phyloP scores from a whole-genome alignment of 1,140 invertebrate genomes.

The Papilio dardanus region DNA sequence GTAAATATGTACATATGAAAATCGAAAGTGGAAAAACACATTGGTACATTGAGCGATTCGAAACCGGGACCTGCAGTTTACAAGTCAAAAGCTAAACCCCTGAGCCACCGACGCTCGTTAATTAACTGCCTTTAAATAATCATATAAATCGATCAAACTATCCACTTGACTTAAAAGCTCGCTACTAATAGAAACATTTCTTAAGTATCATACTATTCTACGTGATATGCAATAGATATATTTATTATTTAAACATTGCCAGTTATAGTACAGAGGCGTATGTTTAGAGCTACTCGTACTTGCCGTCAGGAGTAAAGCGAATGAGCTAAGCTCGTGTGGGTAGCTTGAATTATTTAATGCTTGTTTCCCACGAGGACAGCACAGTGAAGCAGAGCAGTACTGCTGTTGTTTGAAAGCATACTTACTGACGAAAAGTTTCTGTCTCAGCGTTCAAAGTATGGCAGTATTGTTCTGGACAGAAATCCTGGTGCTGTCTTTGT shows the following conservation, averaged over 20 bases:
- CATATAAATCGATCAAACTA: not conserved
- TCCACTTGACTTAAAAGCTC: not conserved
- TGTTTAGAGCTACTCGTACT: conserved; percentile 30
- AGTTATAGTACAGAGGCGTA: conserved; percentile 45
- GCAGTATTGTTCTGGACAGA: not conserved
- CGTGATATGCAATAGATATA: not conserved
- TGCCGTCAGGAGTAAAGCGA: conserved; percentile 39
- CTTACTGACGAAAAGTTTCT: not conserved
- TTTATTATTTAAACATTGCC: conserved; percentile 48
- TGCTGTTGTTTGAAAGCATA: not conserved
- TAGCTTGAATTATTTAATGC: conserved; percentile 56
- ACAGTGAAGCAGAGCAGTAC: not conserved
- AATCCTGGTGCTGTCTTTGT: not conserved
- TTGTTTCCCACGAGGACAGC: not conserved
- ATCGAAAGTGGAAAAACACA: no score
- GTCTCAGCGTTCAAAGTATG: not conserved
- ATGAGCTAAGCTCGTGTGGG: conserved; percentile 41
- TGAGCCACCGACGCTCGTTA: no score
- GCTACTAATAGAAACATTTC: not conserved
- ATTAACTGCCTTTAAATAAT: not conserved
- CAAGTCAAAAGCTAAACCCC: no score
- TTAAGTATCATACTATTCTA: not conserved
- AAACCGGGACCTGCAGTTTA: no score
- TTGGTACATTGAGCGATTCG: no score
- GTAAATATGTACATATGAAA: no score